A percentile compares a stretch with the other conserved stretches of the same genome.
Evolutionary conservation across 1,140 invertebrate genomes (phyloP).

Genomic region (Nebria ingens): DNA sequence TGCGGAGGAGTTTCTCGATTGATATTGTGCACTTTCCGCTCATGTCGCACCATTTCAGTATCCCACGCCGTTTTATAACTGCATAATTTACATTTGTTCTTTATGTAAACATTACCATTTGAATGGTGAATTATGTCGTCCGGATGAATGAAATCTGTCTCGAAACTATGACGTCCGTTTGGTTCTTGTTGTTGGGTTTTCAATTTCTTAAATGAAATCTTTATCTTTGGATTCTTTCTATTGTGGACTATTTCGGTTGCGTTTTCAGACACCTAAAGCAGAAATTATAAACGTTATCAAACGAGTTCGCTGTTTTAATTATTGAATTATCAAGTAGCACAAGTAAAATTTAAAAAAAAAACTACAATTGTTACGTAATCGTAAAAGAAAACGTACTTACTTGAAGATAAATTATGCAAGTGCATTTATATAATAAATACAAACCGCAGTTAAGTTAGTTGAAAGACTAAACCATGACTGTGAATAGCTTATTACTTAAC

Average conservation of each 20-base stretch:
- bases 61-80: constrained; percentile 38
- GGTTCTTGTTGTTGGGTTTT: constrained; percentile 2
- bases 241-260: background rate
- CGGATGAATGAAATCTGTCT: constrained; percentile 38
- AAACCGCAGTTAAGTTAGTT: no score
- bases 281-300: no score
- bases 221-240: constrained; percentile 1
- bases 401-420: no score
- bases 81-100: constrained; percentile 32
- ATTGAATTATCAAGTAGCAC: no score
- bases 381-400: no score
- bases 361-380: no score
- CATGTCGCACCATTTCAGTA: constrained; percentile 43
- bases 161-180: constrained; percentile 16
- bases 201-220: background rate
- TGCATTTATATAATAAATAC: no score
- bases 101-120: constrained; percentile 37
- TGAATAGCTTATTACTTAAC: no score
- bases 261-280: no score
- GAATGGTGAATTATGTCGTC: constrained; percentile 39
- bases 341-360: no score
- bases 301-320: no score
- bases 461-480: no score
- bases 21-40: constrained; percentile 38
- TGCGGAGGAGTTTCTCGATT: constrained; percentile 24